Evolutionary conservation across 2,113 vertebrate species (phyloP).

Genomic region (Cariama cristata): DNA sequence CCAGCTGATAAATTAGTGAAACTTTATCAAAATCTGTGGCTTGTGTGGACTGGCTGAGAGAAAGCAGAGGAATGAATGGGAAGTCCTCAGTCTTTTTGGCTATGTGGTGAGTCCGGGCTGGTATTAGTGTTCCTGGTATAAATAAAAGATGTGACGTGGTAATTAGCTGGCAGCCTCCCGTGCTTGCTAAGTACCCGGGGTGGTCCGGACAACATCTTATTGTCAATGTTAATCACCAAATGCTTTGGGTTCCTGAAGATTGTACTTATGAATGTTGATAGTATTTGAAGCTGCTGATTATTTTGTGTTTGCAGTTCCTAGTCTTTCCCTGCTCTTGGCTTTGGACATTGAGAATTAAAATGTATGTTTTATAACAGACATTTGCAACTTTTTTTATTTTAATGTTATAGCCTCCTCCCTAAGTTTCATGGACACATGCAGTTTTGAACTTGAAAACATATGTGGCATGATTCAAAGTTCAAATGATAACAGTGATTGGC

Average conservation of each 20-base stretch:
- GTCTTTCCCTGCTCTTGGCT: neutral
- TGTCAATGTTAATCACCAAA: neutral
- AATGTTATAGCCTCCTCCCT: constrained; percentile 78
- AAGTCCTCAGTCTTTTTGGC: neutral
- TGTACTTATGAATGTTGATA: neutral
- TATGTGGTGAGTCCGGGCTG: neutral
- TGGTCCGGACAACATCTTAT: neutral
- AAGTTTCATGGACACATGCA: constrained; percentile 90
- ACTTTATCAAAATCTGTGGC: neutral
- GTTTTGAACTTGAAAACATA: constrained; percentile 90
- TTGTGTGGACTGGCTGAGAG: neutral
- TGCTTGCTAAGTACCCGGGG: neutral
- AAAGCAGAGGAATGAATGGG: neutral
- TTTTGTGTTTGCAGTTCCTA: neutral
- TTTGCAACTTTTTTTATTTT: neutral
- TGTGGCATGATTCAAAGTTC: constrained; percentile 92
- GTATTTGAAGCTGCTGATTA: neutral
- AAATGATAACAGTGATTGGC: constrained; percentile 80
- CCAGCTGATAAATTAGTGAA: neutral
- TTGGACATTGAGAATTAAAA: neutral
- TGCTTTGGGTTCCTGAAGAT: neutral
- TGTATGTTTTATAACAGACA: neutral
- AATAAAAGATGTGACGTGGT: neutral
- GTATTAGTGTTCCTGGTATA: neutral
- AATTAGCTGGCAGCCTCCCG: neutral